Conservation (phyloP, 2,888 invertebrate genomes). For the Melanargia galathea region DNA sequence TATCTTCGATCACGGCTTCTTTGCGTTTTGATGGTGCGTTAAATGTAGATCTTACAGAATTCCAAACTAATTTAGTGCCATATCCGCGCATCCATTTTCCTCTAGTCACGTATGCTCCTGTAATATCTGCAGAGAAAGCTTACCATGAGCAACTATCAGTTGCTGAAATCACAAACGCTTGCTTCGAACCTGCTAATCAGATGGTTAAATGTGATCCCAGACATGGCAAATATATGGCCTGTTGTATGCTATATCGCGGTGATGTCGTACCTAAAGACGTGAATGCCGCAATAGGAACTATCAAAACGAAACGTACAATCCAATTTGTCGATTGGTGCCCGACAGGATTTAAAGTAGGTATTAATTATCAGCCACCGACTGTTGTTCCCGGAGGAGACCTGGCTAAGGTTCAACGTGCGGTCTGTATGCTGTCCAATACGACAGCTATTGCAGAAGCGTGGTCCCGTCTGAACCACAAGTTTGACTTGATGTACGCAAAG, state of each 20-base stretch:
- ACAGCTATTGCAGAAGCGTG: conserved; percentile 99
- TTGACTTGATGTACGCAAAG: conserved; percentile 98
- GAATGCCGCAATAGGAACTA: conserved; percentile 95
- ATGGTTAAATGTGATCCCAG: conserved; percentile 97
- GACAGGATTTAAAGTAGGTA: conserved; percentile 89
- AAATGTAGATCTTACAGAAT: conserved; percentile 95
- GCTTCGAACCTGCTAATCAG: conserved; percentile 97
- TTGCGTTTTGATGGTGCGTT: conserved; percentile 95
- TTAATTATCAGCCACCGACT: conserved; percentile 93
- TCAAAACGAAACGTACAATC: conserved; percentile 95
- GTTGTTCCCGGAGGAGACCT: conserved; percentile 95
- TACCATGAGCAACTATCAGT: conserved; percentile 96
- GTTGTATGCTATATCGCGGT: conserved; percentile 96
- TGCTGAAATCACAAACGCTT: conserved; percentile 96
- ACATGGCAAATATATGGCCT: conserved; percentile 96
- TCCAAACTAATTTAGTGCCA: conserved; percentile 96
- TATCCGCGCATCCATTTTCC: conserved; percentile 98
- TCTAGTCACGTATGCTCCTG: conserved; percentile 93
- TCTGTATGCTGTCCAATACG: conserved; percentile 98
- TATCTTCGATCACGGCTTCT: conserved; percentile 95
- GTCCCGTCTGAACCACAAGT: conserved; percentile 97
- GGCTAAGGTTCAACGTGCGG: conserved; percentile 96
- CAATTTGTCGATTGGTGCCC: conserved; percentile 97
- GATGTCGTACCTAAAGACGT: conserved; percentile 98
- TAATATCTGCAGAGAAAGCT: conserved; percentile 96